Evolutionary conservation across 2,888 invertebrate genomes (phyloP).

Genomic region (Diarsia brunnea): DNA sequence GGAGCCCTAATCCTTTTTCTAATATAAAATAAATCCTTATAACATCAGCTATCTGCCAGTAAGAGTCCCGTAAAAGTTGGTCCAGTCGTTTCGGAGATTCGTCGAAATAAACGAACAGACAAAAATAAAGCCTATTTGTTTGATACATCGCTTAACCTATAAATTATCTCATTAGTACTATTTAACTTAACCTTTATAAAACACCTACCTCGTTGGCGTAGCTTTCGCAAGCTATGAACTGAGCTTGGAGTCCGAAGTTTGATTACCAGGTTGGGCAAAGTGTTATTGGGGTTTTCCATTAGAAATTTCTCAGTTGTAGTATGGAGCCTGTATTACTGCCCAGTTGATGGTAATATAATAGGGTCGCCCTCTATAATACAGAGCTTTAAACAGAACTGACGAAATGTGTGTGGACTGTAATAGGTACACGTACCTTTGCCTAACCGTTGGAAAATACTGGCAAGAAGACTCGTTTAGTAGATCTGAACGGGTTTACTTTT

Average conservation of each 20-base stretch:
- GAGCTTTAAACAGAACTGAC: background rate
- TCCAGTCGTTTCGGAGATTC: no score
- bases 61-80: no score
- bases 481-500: background rate
- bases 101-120: no score
- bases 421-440: background rate
- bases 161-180: background rate
- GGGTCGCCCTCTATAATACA: background rate
- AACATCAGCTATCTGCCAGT: no score
- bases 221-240: background rate
- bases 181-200: no score
- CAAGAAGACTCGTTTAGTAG: no score
- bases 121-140: background rate
- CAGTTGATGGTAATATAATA: background rate
- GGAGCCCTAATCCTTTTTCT: no score
- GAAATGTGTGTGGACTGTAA: background rate
- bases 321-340: background rate
- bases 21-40: no score
- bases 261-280: background rate
- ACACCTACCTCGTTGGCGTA: background rate
- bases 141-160: background rate
- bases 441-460: background rate
- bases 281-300: background rate
- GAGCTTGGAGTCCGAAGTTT: background rate
- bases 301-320: background rate